These are phyloP conservation scores for Liparis tanakae DNA, from an alignment of 2,797 vertebrate genomes.

Conservation along the genomic window DNA sequence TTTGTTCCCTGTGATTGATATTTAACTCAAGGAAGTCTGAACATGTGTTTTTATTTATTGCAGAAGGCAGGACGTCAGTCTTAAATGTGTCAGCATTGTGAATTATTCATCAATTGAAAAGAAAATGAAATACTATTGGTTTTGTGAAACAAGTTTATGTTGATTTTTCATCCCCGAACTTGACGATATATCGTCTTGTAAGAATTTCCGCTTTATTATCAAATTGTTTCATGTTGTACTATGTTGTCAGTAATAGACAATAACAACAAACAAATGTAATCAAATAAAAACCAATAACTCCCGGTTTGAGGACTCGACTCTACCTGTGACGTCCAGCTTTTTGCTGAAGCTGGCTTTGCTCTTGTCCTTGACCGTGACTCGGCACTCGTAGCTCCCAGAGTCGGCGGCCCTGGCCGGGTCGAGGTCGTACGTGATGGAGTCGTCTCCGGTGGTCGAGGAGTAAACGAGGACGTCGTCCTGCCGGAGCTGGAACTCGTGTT, in stretches of 20 bases:
- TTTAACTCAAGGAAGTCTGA: conserved; percentile 10
- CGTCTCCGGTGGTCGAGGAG: conserved; percentile 40
- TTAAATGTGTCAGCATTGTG: not conserved
- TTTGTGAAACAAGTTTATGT: not conserved
- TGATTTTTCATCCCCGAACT: not conserved
- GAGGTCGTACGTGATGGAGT: conserved; percentile 48
- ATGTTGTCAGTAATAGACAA: not conserved
- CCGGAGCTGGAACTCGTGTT: conserved; percentile 67
- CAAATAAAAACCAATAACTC: not conserved
- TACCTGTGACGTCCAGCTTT: conserved; percentile 74
- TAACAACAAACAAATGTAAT: not conserved
- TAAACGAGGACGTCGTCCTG: conserved; percentile 48
- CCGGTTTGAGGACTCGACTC: not conserved
- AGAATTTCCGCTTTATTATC: not conserved
- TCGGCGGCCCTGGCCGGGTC: conserved; percentile 70
- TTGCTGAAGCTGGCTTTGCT: conserved; percentile 37
- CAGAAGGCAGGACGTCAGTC: not conserved
- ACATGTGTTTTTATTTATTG: not conserved
- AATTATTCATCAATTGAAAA: conserved; percentile 6
- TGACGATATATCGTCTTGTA: not conserved
- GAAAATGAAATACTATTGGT: not conserved
- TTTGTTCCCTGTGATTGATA: conserved; percentile 1
- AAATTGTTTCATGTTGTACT: not conserved
- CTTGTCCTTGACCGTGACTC: conserved; percentile 70
- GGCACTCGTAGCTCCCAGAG: conserved; percentile 77